phyloP scores from a whole-genome alignment of 2,797 vertebrate species.

The Coranthus polyacanthus region DNA sequence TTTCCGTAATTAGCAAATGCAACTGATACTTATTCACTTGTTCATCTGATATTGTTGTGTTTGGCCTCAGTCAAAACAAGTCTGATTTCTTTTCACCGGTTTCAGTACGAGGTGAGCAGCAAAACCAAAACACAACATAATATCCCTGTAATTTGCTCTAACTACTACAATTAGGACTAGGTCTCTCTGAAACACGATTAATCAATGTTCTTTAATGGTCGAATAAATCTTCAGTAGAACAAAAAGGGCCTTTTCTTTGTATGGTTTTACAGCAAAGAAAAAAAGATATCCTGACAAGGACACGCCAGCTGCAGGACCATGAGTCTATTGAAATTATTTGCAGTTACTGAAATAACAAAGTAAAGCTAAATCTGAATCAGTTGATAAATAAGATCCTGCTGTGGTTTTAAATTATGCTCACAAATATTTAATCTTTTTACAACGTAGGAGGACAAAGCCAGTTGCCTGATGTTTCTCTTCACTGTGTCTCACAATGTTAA shows the following conservation, averaged over 20 bases:
- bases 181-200: constrained; percentile 28
- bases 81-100: constrained; percentile 32
- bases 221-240: constrained; percentile 59
- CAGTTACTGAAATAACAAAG: constrained; percentile 19
- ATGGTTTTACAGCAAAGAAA: constrained; percentile 14
- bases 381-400: constrained; percentile 7
- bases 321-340: no score
- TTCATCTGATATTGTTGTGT: constrained; percentile 34
- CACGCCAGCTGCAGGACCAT: no score
- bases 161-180: constrained; percentile 44
- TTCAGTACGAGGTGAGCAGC: constrained; percentile 32
- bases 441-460: constrained; percentile 8
- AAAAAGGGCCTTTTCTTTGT: constrained; percentile 41
- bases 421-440: constrained; percentile 25
- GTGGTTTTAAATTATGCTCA: constrained; percentile 16
- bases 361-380: constrained; percentile 16
- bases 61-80: constrained; percentile 31
- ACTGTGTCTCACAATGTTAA: constrained; percentile 5
- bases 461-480: constrained; percentile 15
- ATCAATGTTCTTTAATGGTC: constrained; percentile 52
- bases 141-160: constrained; percentile 56
- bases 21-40: background rate
- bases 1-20: background rate
- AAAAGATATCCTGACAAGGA: constrained; percentile 11
- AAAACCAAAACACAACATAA: constrained; percentile 38